Evolutionary conservation across 1,140 invertebrate species (phyloP).

Genomic region (Diprion similis): DNA sequence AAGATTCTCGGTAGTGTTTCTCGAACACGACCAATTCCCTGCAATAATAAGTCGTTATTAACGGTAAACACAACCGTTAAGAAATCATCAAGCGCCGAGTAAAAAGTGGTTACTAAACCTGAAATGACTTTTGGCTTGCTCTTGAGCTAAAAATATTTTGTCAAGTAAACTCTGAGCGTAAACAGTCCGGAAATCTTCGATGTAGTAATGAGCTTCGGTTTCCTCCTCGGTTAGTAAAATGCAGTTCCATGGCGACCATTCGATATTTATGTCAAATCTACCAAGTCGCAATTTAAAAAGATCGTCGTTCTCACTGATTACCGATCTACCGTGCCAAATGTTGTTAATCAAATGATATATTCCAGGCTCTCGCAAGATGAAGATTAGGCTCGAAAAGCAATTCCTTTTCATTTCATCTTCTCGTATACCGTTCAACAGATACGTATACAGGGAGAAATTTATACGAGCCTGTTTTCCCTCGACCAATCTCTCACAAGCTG

Average conservation of each 20-base stretch:
- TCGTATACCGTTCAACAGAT: conserved; percentile 67
- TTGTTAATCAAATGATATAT: conserved; percentile 71
- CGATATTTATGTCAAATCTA: conserved; percentile 64
- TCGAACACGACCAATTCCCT: conserved; percentile 6
- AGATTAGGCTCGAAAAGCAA: conserved; percentile 65
- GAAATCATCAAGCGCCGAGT: background rate
- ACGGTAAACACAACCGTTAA: background rate
- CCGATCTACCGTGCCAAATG: conserved; percentile 73
- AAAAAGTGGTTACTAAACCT: conserved; percentile 24
- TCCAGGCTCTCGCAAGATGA: conserved; percentile 68
- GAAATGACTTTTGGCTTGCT: conserved; percentile 45
- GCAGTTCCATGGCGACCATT: conserved; percentile 79
- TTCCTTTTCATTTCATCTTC: conserved; percentile 64
- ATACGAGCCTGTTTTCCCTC: conserved; percentile 39
- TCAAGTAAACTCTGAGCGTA: conserved; percentile 43
- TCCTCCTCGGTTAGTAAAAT: conserved; percentile 71
- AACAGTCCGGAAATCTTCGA: conserved; percentile 32
- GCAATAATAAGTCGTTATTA: background rate
- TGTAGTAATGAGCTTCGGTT: conserved; percentile 62
- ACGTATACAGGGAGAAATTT: conserved; percentile 64
- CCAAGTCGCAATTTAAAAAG: conserved; percentile 65
- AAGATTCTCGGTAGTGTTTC: conserved; percentile 26
- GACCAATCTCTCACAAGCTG: conserved; percentile 47
- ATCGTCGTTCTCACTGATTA: conserved; percentile 67
- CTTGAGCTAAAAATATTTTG: conserved; percentile 40